Evolutionary conservation across 2,797 vertebrate genomes (phyloP).

Genomic region (Eulemur albifrons): DNA sequence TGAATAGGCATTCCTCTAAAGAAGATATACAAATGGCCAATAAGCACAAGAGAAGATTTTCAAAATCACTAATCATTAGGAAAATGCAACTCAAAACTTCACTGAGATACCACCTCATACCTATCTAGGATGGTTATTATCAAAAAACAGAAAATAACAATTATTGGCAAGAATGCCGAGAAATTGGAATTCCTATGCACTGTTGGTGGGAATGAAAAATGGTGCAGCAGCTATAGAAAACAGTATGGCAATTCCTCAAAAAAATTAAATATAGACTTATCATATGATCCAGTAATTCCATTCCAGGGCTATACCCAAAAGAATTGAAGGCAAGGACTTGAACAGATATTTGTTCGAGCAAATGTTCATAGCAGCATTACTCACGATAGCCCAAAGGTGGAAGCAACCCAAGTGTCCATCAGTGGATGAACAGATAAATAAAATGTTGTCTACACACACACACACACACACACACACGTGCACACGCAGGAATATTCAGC

Average conservation of each 20-base stretch:
- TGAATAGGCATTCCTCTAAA: background rate
- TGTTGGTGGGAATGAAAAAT: background rate
- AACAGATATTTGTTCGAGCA: background rate
- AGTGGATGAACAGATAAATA: background rate
- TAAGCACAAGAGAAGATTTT: background rate
- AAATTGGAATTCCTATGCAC: background rate
- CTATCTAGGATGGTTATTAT: background rate
- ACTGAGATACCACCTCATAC: background rate
- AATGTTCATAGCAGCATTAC: background rate
- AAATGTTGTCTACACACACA: background rate
- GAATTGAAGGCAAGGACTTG: background rate
- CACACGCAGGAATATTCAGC: background rate
- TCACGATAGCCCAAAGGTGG: background rate
- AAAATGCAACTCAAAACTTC: background rate
- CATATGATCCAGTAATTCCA: background rate
- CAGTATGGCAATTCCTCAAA: background rate
- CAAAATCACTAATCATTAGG: background rate
- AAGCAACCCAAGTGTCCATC: background rate
- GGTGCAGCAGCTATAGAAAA: background rate
- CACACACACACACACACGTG: background rate
- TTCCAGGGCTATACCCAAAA: background rate
- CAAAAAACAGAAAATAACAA: background rate
- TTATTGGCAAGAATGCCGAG: background rate
- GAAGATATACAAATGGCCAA: background rate
- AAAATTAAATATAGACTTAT: background rate